A percentile compares a stretch with the other conserved stretches of the same genome.
Conservation (phyloP, 2,888 invertebrate species). For the Laspeyria flexula region DNA sequence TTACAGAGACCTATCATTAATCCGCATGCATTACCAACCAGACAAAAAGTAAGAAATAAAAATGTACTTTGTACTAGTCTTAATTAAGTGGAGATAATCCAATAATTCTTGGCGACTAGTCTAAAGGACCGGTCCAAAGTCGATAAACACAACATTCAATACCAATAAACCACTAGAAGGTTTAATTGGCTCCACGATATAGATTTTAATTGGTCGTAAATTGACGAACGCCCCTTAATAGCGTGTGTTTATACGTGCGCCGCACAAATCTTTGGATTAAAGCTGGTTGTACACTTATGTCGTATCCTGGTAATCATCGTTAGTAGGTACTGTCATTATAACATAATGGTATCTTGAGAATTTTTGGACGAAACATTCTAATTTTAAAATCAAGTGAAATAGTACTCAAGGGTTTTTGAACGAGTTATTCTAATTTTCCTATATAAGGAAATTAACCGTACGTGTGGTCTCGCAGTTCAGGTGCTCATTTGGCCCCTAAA, state of each 20-base stretch:
- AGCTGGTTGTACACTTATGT: constrained; percentile 45
- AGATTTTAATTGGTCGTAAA: constrained; percentile 82
- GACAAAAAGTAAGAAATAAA: constrained; percentile 15
- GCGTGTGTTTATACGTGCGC: constrained; percentile 51
- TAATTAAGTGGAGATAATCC: constrained; percentile 45
- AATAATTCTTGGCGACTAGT: constrained; percentile 25
- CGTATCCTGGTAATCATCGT: not conserved
- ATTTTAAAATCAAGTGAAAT: too few species aligned
- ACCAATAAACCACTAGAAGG: constrained; percentile 70
- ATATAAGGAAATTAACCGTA: too few species aligned
- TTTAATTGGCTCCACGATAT: constrained; percentile 80
- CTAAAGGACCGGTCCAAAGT: constrained; percentile 47
- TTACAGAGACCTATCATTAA: constrained; percentile 13
- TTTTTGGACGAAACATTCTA: not conserved
- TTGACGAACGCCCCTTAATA: constrained; percentile 67
- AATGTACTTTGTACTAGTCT: constrained; percentile 30
- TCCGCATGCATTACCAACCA: constrained; percentile 13
- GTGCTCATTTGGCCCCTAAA: too few species aligned
- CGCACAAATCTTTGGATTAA: constrained; percentile 57
- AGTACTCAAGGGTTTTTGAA: too few species aligned
- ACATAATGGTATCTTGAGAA: too few species aligned
- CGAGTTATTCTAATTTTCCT: too few species aligned
- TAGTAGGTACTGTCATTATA: not conserved
- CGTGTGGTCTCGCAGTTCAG: too few species aligned
- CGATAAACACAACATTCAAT: constrained; percentile 68